These are phyloP conservation scores for Struthio camelus DNA, from an alignment of 2,113 vertebrate genomes.

Conservation along the genomic window DNA sequence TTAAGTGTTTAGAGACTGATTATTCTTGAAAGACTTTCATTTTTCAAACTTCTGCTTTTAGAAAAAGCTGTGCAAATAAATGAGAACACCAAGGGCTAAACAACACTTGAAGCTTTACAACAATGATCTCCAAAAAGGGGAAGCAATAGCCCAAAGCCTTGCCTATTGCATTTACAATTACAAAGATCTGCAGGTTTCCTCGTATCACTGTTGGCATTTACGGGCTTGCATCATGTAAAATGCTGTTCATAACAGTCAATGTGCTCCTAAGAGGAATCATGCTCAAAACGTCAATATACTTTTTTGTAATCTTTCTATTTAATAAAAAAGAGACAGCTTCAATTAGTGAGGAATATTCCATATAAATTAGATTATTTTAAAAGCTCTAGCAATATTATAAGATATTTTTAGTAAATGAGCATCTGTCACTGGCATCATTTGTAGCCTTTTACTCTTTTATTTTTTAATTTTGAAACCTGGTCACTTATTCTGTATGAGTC, in stretches of 20 bases:
- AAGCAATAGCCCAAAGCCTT: slow-evolving; percentile 46
- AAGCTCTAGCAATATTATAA: slow-evolving; percentile 74
- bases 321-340: slow-evolving; percentile 80
- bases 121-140: slow-evolving; percentile 48
- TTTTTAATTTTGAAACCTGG: neutral
- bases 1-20: slow-evolving; percentile 80
- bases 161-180: slow-evolving; percentile 48
- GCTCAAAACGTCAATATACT: slow-evolving; percentile 74
- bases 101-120: slow-evolving; percentile 49
- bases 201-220: slow-evolving; percentile 36
- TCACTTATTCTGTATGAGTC: slow-evolving; percentile 14
- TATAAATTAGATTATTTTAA: slow-evolving; percentile 80
- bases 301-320: slow-evolving; percentile 78
- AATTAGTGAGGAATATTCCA: slow-evolving; percentile 79
- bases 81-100: slow-evolving; percentile 65
- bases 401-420: slow-evolving; percentile 77
- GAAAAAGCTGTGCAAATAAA: slow-evolving; percentile 59
- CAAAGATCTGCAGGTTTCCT: slow-evolving; percentile 42
- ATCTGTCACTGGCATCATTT: slow-evolving; percentile 62
- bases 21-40: slow-evolving; percentile 75
- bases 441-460: neutral
- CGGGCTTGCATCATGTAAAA: slow-evolving; percentile 58
- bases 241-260: slow-evolving; percentile 72
- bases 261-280: slow-evolving; percentile 70
- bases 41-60: slow-evolving; percentile 69